Conservation (phyloP, 2,888 invertebrate species). For the Lasioglossum villosulum region DNA sequence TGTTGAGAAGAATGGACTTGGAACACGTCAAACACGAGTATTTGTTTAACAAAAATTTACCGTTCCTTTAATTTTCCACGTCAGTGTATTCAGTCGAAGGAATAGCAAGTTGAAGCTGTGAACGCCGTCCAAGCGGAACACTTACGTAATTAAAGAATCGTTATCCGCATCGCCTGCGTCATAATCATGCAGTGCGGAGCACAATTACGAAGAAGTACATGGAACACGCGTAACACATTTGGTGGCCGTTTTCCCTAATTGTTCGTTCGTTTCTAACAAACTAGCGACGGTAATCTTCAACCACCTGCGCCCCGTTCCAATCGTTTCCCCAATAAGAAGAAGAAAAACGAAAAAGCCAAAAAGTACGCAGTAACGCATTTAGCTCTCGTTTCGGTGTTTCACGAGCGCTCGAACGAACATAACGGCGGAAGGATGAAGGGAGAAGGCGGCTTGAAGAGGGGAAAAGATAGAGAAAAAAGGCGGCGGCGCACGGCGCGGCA, state of each 20-base stretch:
- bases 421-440: background rate
- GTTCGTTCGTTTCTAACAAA: constrained; percentile 9
- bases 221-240: background rate
- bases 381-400: constrained; percentile 32
- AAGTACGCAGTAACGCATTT: constrained; percentile 25
- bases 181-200: background rate
- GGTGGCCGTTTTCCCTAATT: background rate
- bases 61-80: background rate
- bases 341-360: background rate
- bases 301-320: background rate
- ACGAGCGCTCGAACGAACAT: constrained; percentile 1
- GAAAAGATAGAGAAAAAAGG: constrained; percentile 1
- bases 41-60: no score
- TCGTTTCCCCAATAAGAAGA: constrained; percentile 11
- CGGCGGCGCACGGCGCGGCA: background rate
- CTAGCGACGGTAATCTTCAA: constrained; percentile 30
- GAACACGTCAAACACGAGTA: no score
- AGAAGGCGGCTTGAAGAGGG: background rate
- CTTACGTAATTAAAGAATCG: background rate
- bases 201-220: background rate
- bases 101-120: no score
- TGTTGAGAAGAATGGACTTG: background rate
- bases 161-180: background rate
- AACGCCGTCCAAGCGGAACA: background rate
- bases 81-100: background rate